phyloP scores from a whole-genome alignment of 2,113 vertebrate genomes.

The Epinephelus moara region DNA sequence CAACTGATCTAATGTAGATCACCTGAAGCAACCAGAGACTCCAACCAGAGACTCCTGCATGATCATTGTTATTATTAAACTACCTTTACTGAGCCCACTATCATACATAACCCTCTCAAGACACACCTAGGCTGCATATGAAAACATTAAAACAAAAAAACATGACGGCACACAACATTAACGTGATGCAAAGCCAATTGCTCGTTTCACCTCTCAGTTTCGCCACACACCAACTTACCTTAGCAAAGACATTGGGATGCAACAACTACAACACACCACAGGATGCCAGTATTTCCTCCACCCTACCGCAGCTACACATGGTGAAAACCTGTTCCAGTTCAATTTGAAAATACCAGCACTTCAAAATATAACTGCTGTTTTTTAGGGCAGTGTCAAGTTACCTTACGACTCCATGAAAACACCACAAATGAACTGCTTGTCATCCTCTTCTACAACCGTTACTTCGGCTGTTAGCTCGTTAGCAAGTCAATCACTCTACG shows the following conservation, averaged over 20 bases:
- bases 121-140: neutral
- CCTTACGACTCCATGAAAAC: neutral
- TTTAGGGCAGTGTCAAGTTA: neutral
- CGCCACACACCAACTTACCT: neutral
- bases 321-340: neutral
- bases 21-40: neutral
- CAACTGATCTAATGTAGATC: neutral
- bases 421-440: neutral
- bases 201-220: neutral
- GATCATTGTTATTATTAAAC: too few relatives aligned
- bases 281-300: slow-evolving; percentile 65
- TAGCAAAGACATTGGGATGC: neutral
- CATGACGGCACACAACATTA: neutral
- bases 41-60: too few relatives aligned
- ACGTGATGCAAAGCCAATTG: neutral
- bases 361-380: neutral
- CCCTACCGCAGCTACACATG: neutral
- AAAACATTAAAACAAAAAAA: too few relatives aligned
- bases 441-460: neutral
- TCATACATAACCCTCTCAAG: neutral
- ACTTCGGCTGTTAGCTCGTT: slow-evolving; percentile 5
- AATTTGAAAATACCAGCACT: neutral
- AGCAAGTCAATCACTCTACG: neutral
- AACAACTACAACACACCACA: slow-evolving; percentile 47
- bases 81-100: too few relatives aligned